Base-by-base conservation (phyloP, 2,113 vertebrate species). In the Galeopterus variegatus region DNA sequence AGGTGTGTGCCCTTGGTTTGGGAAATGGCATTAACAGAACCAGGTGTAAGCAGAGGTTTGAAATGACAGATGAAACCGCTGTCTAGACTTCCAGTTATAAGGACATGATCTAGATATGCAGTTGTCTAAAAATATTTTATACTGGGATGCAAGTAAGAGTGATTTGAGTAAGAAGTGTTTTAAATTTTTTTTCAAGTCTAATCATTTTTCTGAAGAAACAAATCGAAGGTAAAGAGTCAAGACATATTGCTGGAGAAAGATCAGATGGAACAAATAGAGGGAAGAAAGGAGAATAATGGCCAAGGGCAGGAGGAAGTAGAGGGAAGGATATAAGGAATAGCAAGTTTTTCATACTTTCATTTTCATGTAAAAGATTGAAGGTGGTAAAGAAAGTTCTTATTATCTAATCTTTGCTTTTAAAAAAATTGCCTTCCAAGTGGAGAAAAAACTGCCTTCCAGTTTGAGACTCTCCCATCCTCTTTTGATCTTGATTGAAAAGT, bases 141-240 rank as follows among this genome's bases (percentile, higher is more conserved):
- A 18, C 67, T 36, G 19, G 41, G n/a, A 0, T 56, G 28, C 50
- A n/a, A 36, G 45, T 24, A 36, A 56, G 31, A 48, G 14, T 14
- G 11, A 48, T 33, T 31, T 33, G 89, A 56, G 24, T 58, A n/a
- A 52, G 31, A 62, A 48, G 4, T n/a, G 18, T 36, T 83, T 80
- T 6, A 14, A 5, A 36, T 12, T 52, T 64, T 54, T 94, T 93
- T 86, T 52, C 36, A 36, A 80, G 45, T 83, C 52, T 48, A 45
- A 33, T 62, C 33, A 52, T 82, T 85, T 88, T 94, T 81, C 21
- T 72, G 84, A 36, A 76, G 72, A 95, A 87, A 79, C 19, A 23
- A 48, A 54, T 72, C 4, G 54, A 72, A 96, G 75, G 36, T 54
- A 87, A 50, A 45, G 80, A 65, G 5, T 84, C 50, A 5, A 48